Percentiles rank a stretch among this genome's conserved stretches.
phyloP scores from a whole-genome alignment of 1,140 invertebrate genomes.

The Drosophila persimilis region DNA sequence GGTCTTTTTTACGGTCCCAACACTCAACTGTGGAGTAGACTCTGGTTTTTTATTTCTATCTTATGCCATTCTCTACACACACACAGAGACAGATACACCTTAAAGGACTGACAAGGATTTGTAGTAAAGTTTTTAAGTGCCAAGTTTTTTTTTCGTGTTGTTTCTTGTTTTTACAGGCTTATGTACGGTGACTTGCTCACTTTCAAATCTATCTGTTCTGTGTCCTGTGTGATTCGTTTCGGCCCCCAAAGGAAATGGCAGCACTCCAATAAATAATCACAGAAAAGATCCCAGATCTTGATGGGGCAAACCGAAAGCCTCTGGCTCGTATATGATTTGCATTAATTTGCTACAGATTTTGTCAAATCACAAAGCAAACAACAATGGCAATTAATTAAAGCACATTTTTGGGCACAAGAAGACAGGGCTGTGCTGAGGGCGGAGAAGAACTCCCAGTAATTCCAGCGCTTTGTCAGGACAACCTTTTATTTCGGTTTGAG shows the following conservation, averaged over 20 bases:
- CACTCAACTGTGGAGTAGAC: too few relatives aligned
- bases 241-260: neutral
- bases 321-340: slow-evolving; percentile 48
- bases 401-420: slow-evolving; percentile 42
- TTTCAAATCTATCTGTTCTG: slow-evolving; percentile 35
- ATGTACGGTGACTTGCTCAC: slow-evolving; percentile 40
- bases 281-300: slow-evolving; percentile 8
- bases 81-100: slow-evolving; percentile 3
- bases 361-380: slow-evolving; percentile 50
- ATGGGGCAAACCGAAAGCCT: neutral
- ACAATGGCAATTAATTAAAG: slow-evolving; percentile 79
- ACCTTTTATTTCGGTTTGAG: neutral
- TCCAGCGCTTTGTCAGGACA: slow-evolving; percentile 1
- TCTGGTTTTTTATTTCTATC: neutral
- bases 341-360: slow-evolving; percentile 43
- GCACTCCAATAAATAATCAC: slow-evolving; percentile 8
- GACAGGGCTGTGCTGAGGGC: neutral
- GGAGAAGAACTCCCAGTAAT: slow-evolving; percentile 5
- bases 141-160: slow-evolving; percentile 48
- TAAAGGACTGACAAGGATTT: slow-evolving; percentile 40
- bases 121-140: slow-evolving; percentile 47
- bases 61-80: neutral
- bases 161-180: slow-evolving; percentile 18
- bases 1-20: too few relatives aligned
- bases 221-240: slow-evolving; percentile 12